Evolutionary conservation across 2,113 vertebrate species (phyloP).

Genomic region (Cyphomyrus discorhynchus): DNA sequence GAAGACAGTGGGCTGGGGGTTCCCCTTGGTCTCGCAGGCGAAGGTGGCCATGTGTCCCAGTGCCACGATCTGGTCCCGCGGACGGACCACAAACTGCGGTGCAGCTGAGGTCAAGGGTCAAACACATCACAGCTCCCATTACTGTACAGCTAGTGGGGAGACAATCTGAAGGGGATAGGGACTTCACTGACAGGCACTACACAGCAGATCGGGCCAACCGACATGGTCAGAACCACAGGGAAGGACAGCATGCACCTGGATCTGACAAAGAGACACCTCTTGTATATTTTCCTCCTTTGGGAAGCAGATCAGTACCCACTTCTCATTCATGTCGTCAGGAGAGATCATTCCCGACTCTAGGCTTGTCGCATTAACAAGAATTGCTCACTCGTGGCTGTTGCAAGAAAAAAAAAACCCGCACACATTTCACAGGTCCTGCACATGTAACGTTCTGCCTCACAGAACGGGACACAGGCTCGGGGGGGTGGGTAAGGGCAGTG

Average conservation of each 20-base stretch:
- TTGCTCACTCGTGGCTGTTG: not conserved
- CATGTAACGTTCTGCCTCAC: not conserved
- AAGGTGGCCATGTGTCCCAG: slow-evolving; percentile 69
- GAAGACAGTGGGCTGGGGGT: slow-evolving; percentile 89
- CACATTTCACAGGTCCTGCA: not conserved
- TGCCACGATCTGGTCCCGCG: slow-evolving; percentile 76
- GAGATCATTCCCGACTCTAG: not conserved
- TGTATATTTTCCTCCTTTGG: not conserved
- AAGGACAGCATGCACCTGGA: not conserved
- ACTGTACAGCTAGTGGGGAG: not conserved
- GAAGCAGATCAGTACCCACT: not conserved
- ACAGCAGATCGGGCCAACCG: not conserved
- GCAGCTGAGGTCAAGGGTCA: slow-evolving; percentile 26
- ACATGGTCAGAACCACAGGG: not conserved
- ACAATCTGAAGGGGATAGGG: not conserved
- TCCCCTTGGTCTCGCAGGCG: slow-evolving; percentile 16
- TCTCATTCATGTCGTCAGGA: not conserved
- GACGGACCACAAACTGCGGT: slow-evolving; percentile 3
- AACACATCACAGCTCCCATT: slow-evolving; percentile 2
- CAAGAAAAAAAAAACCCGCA: not conserved
- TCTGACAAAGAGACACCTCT: not conserved
- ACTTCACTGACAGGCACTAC: not conserved
- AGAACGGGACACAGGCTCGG: not conserved
- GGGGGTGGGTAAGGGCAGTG: not conserved
- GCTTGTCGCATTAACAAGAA: not conserved